Base-by-base conservation (phyloP, 2,113 vertebrate genomes). In the Struthio camelus region DNA sequence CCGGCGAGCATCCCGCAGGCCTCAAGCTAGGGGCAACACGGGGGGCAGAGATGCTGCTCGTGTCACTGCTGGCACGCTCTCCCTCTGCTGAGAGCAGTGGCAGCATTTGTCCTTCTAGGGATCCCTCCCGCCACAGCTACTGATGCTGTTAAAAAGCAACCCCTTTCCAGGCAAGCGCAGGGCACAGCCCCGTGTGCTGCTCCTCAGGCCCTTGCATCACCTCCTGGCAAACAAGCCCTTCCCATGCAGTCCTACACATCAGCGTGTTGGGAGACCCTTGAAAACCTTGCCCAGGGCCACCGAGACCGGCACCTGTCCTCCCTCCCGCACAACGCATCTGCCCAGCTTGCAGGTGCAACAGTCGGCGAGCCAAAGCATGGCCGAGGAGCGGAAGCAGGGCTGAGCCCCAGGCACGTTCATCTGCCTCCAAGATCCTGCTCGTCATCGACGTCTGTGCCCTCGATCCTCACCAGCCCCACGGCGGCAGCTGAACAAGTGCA, bases 21-120 rank as follows among this genome's bases (percentile, higher is more conserved):
- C 69, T 36, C 3, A 1, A 30, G 42, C 48, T 27, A 38, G 16
- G 14, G 17, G 34, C 0, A 0, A 40, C 0, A 0, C 0, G 46
- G 46, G 0, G 14, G 10, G 58, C 62, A 64, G 14, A 4, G 50
- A 11, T 5, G 46, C 46, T 48, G 46, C 46, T 48, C 19, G 46
- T 9, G 46, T 48, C 19, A 9, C 53, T 16, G 28, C 54, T 30
- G 30, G 30, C 16, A 58, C 30, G 15, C 56, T 14, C 56, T 58
- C 15, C 28, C 56, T 59, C 56, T 32, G 17, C 56, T 59, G 16
- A 17, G 30, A 34, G 56, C 16, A 6, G 56, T 30, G 9, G 9
- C 24, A 17, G 30, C 30, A 18, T 32, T 34, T 32, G 10, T 34
- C 28, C 56, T 18, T 16, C 28, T 5, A 10, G 28, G 56, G 56